Evolutionary conservation across 2,888 invertebrate species (phyloP), one percentile per base, ranked within the genome.

Genomic region (Pseudococcus jackbeardsleyi): DNA sequence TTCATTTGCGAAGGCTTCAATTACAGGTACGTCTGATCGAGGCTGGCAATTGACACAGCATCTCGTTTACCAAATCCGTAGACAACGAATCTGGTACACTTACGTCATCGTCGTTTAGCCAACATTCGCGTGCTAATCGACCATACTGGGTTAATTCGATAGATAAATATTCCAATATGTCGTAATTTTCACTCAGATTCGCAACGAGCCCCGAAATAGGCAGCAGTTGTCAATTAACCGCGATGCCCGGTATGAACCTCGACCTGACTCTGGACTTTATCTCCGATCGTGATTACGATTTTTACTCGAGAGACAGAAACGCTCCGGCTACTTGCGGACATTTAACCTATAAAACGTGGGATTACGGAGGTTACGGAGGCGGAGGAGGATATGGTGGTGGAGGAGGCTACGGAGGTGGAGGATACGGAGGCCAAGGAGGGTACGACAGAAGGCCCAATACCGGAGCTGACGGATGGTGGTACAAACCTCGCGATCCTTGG

Each of bases 1-100:
- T 96, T 96, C 91, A 93, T 93, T 89, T 96, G 96, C 91, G 96
- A 96, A 92, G 96, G 96, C 90, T 96, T 96, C 91, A 96, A 96
- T 91, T 96, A 96, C 92, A 94, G 95, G 94, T 95, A 91, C 92
- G 88, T 68, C 9, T n/a, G n/a, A 8, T 50, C 48, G 48, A 50
- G 15, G 4, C 15, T 9, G 12, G 9, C 6, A 64, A 64, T 22
- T 9, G 64, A 64, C 64, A 59, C 59, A 59, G n/a, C 59, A 59
- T 59, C 59, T 59, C 64, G 7, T 64, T 64, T 50, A 12, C 46
- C 8, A 8, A 12, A 46, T 50, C 0, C 7, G 8, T 84, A 15
- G 0, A 46, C 46, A 17, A 12, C 15, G 17, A 50, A 50, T 84
- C 26, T 84, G 42, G 46, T 84, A 46, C 46, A 46, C 19, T 64